Base-by-base conservation (phyloP, 2,888 invertebrate genomes). In the Hermaeophaga mercurialis region DNA sequence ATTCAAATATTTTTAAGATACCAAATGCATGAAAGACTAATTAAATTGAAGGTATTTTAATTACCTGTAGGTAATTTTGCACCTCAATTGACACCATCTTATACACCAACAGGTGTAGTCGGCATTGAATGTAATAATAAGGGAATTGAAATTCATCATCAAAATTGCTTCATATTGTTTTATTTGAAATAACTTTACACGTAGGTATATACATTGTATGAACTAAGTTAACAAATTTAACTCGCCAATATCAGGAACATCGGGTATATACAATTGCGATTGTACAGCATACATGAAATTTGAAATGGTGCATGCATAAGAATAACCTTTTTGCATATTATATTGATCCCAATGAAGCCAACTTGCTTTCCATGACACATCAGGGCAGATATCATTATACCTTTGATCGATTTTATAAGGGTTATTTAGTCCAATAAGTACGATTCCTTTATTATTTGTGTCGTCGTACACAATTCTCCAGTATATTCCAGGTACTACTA, bases 381-480 rank as follows among this genome's bases (percentile, higher is more conserved):
- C 79, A 14, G 70, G 45, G 56, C 76, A 76, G 33, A 74, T 63
- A n/a, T 66, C 44, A 46, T 65, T 67, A n/a, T n/a, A n/a, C 2
- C 55, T 36, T 38, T 67, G 46, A 12, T 56, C 33, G 14, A 64
- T 64, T 18, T 18, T 38, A 55, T 78, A 74, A 0, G 87, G 87
- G 69, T 87, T 86, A 75, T 88, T 88, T 53, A 85, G 80, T 38
- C 84, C 81, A 7, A 87, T 70, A 62, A 86, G 82, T 1, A 82
- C 87, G 1, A 84, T 79, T 0, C 84, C 86, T 1, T 79, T 70
- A 12, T 78, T 77, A 0, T 74, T 76, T 0, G 66, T 66, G 1
- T 80, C 77, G 58, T 86, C 82, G 66, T 84, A 82, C 0, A 82
- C 80, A 4, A 86, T 82, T 66, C 85, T 85, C 80, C 83, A 86